Evolutionary conservation across 2,113 vertebrate genomes (phyloP).

Genomic region (Procavia capensis): DNA sequence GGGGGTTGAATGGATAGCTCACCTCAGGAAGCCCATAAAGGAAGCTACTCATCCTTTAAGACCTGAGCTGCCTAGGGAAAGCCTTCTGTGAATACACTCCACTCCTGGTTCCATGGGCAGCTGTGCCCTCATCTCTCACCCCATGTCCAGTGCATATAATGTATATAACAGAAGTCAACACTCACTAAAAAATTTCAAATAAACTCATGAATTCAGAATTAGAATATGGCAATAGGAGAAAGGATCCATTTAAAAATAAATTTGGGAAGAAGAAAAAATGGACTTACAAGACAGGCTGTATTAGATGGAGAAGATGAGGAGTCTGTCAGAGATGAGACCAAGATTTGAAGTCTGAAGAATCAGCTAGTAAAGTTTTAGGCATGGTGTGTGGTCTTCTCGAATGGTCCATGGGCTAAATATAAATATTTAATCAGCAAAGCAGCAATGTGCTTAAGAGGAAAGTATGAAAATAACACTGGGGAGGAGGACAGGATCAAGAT

Average conservation of each 20-base stretch:
- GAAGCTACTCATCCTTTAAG: background rate
- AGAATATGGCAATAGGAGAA: background rate
- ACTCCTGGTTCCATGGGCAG: background rate
- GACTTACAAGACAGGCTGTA: background rate
- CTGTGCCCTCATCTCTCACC: background rate
- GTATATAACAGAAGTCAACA: rapidly evolving
- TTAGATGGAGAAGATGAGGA: background rate
- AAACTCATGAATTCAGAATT: background rate
- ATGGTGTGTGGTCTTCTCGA: background rate
- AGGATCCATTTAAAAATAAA: background rate
- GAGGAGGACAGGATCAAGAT: background rate
- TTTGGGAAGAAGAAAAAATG: background rate
- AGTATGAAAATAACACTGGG: background rate
- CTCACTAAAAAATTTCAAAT: background rate
- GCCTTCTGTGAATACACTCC: background rate
- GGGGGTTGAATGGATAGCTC: background rate
- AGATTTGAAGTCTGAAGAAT: background rate
- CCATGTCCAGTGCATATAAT: too few relatives aligned
- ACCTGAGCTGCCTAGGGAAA: background rate
- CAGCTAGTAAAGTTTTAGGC: background rate
- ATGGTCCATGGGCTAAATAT: background rate
- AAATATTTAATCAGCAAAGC: background rate
- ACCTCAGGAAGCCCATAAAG: background rate
- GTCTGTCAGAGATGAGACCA: background rate
- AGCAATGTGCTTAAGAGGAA: background rate